These are phyloP conservation scores for Elachura formosa DNA, from an alignment of 2,113 vertebrate genomes.

Conservation along the genomic window DNA sequence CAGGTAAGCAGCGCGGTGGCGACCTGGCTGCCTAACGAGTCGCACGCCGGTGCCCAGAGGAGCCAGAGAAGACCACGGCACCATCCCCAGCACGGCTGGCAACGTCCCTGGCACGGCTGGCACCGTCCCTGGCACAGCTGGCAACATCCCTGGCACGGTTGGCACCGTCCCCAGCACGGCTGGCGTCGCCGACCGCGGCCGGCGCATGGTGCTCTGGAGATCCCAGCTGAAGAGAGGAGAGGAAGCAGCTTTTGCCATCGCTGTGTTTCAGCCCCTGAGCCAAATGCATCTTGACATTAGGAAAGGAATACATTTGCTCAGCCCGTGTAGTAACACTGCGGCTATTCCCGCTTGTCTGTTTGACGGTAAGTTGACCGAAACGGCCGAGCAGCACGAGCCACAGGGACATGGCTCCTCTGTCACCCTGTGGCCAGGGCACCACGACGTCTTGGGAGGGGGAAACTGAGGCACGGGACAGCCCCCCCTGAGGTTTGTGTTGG, in stretches of 20 bases:
- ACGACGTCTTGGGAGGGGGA: not conserved
- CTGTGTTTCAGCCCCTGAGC: slow-evolving; percentile 53
- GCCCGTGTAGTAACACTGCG: slow-evolving; percentile 55
- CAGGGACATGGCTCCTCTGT: not conserved
- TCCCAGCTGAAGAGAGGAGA: slow-evolving; percentile 13
- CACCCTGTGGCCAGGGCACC: accelerated
- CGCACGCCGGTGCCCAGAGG: not conserved
- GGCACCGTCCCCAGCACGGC: not conserved
- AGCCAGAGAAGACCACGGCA: not conserved
- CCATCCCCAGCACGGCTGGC: not conserved
- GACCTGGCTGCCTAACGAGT: slow-evolving; percentile 17
- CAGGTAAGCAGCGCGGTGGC: slow-evolving; percentile 82
- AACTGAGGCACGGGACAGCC: not conserved
- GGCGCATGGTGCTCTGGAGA: slow-evolving; percentile 27
- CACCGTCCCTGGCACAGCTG: not conserved
- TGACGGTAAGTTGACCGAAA: slow-evolving; percentile 12
- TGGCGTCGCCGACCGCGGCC: not conserved
- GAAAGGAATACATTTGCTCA: slow-evolving; percentile 68
- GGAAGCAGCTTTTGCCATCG: slow-evolving; percentile 53
- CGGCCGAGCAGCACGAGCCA: not conserved
- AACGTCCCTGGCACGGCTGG: not conserved
- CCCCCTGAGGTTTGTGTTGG: not conserved
- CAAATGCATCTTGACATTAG: slow-evolving; percentile 68
- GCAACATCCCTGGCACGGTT: not conserved
- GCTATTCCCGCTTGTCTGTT: slow-evolving; percentile 53